These are phyloP conservation scores for Fulmarus glacialis DNA, from an alignment of 2,113 vertebrate genomes.

Conservation along the genomic window DNA sequence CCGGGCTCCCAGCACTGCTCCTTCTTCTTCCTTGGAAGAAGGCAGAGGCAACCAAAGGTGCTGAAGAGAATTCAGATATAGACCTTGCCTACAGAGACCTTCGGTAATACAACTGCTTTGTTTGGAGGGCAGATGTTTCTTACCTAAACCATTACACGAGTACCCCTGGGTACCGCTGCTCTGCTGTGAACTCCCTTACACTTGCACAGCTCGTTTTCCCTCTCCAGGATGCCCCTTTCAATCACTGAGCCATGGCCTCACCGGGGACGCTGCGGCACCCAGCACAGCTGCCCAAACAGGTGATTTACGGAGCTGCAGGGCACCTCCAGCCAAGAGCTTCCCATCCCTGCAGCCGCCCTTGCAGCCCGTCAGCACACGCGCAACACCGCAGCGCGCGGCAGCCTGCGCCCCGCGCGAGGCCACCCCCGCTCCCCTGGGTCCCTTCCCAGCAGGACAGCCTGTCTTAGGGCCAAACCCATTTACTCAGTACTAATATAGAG, in stretches of 20 bases:
- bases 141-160: background rate
- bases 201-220: background rate
- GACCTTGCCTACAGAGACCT: background rate
- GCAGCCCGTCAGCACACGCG: background rate
- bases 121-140: background rate
- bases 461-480: background rate
- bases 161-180: background rate
- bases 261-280: background rate
- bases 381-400: background rate
- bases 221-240: background rate
- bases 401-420: background rate
- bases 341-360: background rate
- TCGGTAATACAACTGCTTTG: background rate
- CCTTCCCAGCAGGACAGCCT: background rate
- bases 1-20: background rate
- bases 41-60: background rate
- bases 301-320: background rate
- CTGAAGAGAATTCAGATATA: background rate
- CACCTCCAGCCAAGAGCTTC: background rate
- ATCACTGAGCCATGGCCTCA: background rate
- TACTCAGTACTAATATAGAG: background rate
- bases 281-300: background rate
- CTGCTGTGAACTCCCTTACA: background rate
- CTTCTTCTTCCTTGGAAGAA: background rate
- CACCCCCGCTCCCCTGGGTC: fast-evolving